A percentile compares a stretch with the other conserved stretches of the same genome.
These are phyloP conservation scores for Elysia crispata DNA, from an alignment of 2,888 invertebrate genomes.

Conservation along the genomic window DNA sequence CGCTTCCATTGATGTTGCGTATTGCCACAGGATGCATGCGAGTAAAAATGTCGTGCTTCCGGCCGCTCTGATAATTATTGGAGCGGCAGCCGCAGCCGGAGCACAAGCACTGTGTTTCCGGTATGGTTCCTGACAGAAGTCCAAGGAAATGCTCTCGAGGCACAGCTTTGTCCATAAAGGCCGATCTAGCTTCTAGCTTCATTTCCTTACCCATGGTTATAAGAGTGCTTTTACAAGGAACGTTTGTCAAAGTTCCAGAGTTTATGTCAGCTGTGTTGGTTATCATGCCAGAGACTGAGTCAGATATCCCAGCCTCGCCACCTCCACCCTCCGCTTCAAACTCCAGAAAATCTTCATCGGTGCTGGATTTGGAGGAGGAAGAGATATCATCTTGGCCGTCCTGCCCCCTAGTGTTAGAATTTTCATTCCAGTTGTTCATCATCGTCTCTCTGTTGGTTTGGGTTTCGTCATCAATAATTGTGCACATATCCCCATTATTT, in stretches of 20 bases:
- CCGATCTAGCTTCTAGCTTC: neutral
- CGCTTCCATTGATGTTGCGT: slow-evolving; percentile 45
- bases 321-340: neutral
- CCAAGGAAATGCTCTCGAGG: neutral
- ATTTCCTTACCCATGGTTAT: neutral
- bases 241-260: neutral
- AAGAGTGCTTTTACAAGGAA: neutral
- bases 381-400: slow-evolving; percentile 17
- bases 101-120: neutral
- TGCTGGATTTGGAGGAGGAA: slow-evolving; percentile 16
- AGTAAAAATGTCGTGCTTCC: slow-evolving; percentile 10
- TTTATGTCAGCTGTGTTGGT: neutral
- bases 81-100: neutral
- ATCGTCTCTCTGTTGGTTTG: neutral
- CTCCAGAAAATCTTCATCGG: neutral
- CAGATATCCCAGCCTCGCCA: neutral
- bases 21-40: slow-evolving; percentile 19
- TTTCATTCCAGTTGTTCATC: slow-evolving; percentile 37
- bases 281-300: neutral
- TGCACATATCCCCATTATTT: neutral
- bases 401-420: slow-evolving; percentile 31
- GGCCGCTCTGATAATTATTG: slow-evolving; percentile 12
- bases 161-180: neutral
- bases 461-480: neutral
- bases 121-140: neutral